Percentiles rank a stretch among this genome's conserved stretches.
phyloP scores from a whole-genome alignment of 1,140 invertebrate genomes.

The Potamilus streckersoni region DNA sequence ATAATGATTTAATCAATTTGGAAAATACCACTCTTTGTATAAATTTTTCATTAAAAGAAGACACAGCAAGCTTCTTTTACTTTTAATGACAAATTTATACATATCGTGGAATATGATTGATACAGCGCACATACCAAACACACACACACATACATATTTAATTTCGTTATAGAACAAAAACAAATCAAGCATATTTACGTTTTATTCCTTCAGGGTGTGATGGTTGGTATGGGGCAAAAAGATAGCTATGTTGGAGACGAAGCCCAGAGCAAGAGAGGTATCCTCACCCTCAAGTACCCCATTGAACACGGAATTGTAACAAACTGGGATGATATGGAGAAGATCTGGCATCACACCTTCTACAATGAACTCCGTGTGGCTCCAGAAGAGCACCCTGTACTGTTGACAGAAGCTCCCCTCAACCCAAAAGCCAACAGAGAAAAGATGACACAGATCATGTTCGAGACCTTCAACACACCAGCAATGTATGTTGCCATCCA shows the following conservation, averaged over 20 bases:
- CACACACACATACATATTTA: no score
- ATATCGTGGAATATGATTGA: no score
- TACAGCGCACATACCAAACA: no score
- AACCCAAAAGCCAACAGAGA: conserved; percentile 75
- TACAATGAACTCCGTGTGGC: conserved; percentile 92
- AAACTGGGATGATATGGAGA: conserved; percentile 85
- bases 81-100: no score
- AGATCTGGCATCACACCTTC: conserved; percentile 86
- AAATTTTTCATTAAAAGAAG: no score
- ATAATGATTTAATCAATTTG: no score
- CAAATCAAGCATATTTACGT: no score
- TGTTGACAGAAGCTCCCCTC: conserved; percentile 71
- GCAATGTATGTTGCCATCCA: conserved; percentile 70
- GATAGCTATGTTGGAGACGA: conserved; percentile 98
- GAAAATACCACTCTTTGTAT: no score
- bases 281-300: conserved; percentile 86
- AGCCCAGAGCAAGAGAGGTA: conserved; percentile 93
- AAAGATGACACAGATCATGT: conserved; percentile 97
- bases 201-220: no score
- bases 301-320: conserved; percentile 77
- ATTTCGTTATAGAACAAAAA: no score
- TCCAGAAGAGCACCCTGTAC: conserved; percentile 73
- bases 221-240: conserved; percentile 99
- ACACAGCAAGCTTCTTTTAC: no score
- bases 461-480: conserved; percentile 79